These are phyloP conservation scores for Neomorphus geoffroyi DNA, from an alignment of 2,797 vertebrate genomes.

Conservation along the genomic window DNA sequence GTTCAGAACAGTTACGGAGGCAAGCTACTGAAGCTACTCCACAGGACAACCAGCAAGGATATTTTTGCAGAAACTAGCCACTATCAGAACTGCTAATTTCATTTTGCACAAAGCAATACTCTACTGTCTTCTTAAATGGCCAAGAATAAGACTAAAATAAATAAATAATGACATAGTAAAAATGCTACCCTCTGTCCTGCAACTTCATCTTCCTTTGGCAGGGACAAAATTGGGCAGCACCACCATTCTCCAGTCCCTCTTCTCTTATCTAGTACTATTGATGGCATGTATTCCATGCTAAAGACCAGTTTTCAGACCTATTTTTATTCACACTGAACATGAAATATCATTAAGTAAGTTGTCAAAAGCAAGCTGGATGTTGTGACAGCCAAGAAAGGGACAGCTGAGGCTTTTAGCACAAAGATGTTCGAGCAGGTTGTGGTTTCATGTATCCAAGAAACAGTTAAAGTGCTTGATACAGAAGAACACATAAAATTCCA, in stretches of 20 bases:
- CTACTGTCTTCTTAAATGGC: neutral
- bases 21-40: conserved; percentile 50
- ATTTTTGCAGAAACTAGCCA: neutral
- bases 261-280: neutral
- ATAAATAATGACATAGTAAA: neutral
- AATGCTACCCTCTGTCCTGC: neutral
- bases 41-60: conserved; percentile 35
- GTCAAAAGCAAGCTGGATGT: neutral
- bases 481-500: neutral
- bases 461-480: neutral
- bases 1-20: conserved; percentile 52
- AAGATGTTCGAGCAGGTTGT: fast-evolving
- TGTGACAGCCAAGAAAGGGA: neutral
- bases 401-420: neutral
- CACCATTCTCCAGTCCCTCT: neutral
- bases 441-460: neutral
- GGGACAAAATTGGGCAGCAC: neutral
- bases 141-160: neutral
- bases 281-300: neutral
- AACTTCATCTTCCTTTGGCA: neutral
- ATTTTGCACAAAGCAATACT: neutral
- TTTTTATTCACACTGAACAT: neutral
- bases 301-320: neutral
- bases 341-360: neutral
- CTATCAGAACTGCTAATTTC: conserved; percentile 48